These are phyloP conservation scores for Nothocercus nigrocapillus DNA, from an alignment of 2,113 vertebrate genomes.

Conservation along the genomic window DNA sequence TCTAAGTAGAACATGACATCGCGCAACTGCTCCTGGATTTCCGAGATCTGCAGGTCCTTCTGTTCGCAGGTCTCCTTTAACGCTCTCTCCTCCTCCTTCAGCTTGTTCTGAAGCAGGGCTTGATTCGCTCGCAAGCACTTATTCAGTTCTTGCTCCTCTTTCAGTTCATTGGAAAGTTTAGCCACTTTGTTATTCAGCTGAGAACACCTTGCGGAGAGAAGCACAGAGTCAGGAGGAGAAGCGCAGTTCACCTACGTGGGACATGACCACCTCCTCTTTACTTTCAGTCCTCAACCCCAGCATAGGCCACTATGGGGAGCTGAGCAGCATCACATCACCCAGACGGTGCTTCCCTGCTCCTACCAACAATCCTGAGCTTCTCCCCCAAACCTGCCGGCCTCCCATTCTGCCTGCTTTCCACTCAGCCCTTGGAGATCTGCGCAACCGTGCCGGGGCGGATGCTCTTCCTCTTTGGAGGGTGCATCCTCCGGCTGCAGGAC, in stretches of 20 bases:
- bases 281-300: background rate
- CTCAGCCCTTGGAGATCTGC: background rate
- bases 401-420: background rate
- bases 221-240: background rate
- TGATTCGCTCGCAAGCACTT: conserved; percentile 93
- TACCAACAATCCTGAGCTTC: background rate
- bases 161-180: conserved; percentile 90
- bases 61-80: conserved; percentile 83
- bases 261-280: background rate
- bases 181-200: conserved; percentile 86
- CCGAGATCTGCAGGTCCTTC: conserved; percentile 88
- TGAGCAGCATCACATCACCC: background rate
- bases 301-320: background rate
- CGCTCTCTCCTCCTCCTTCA: conserved; percentile 89
- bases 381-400: background rate
- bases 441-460: background rate
- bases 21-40: conserved; percentile 94
- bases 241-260: background rate
- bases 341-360: background rate
- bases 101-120: conserved; percentile 86
- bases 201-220: conserved; percentile 80
- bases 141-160: conserved; percentile 98
- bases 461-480: background rate
- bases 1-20: conserved; percentile 98
- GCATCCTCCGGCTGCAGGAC: background rate